Evolutionary conservation across 2,797 vertebrate species (phyloP).

Genomic region (Melopsittacus undulatus): DNA sequence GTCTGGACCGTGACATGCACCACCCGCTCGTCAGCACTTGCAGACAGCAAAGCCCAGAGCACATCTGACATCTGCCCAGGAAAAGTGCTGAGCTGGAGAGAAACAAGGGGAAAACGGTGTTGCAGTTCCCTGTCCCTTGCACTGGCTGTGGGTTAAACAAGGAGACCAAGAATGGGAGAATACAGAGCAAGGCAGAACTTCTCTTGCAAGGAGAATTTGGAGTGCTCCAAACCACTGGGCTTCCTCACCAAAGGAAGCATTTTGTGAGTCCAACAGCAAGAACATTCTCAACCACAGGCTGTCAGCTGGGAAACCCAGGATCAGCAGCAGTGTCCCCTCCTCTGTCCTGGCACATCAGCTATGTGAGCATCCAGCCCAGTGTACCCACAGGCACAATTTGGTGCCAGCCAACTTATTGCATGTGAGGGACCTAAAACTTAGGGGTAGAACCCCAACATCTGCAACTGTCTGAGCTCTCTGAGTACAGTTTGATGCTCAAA

Average conservation of each 20-base stretch:
- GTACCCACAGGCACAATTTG: background rate
- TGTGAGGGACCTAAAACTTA: background rate
- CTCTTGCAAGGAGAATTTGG: background rate
- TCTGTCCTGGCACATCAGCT: background rate
- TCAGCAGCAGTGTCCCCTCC: background rate
- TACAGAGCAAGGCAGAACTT: background rate
- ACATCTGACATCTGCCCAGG: background rate
- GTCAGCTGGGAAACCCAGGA: background rate
- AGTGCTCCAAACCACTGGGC: background rate
- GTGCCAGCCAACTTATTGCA: background rate
- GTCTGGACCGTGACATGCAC: background rate
- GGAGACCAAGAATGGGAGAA: background rate
- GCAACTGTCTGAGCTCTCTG: background rate
- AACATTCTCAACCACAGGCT: background rate
- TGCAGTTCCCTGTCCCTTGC: background rate
- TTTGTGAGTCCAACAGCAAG: background rate
- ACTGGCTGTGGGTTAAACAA: background rate
- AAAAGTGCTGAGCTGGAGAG: background rate
- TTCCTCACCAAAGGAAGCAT: background rate
- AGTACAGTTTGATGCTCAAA: background rate
- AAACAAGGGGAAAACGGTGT: accelerated
- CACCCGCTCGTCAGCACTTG: background rate
- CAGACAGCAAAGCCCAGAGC: background rate
- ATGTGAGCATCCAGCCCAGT: background rate
- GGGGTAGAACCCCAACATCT: background rate